Evolutionary conservation across 2,113 vertebrate genomes (phyloP), one percentile per base, ranked within the genome.

Genomic region (Paratilapia polleni): DNA sequence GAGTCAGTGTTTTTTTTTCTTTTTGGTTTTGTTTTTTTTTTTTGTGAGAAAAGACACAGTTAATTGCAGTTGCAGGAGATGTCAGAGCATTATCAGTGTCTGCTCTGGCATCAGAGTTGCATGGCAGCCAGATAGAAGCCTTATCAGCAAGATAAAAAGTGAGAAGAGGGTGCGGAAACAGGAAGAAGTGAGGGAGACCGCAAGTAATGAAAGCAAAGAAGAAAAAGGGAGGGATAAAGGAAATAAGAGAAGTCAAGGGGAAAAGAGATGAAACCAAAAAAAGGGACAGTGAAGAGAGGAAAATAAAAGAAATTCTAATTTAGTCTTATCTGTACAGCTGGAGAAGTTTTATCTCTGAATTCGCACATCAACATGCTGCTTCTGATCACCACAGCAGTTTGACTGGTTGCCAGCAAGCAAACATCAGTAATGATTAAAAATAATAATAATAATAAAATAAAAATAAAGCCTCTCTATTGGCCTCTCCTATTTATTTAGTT

Each of bases 21-120:
- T 17, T n/a, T n/a, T n/a, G n/a, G n/a, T 52, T 43, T 73, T 56
- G 19, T 26, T 56, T 7, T 24, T 75, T 14, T 43, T 20, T 38
- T 22, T 47, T 41, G 22, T 54, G 76, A 78, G n/a, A 74, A 68
- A 75, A 80, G 84, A 81, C 66, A 73, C 38, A 49, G 90, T 92
- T 94, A 94, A 94, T 92, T 94, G 92, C 62, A 11, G 88, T 89
- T 88, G 82, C 90, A 63, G 85, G 66, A 86, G 82, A 80, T 77
- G 85, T 90, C 89, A 68, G 70, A 81, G 47, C 70, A 80, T 93
- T 93, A 92, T 93, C 88, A 76, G 89, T 41, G 64, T 86, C 82
- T 92, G 84, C 87, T 88, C 47, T 77, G 78, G 58, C 88, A 85
- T 89, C 59, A 5, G 78, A 81, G 86, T 85, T 91, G 89, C 90